These are phyloP conservation scores for Calycopis cecrops DNA, from an alignment of 1,140 invertebrate genomes.

Conservation along the genomic window DNA sequence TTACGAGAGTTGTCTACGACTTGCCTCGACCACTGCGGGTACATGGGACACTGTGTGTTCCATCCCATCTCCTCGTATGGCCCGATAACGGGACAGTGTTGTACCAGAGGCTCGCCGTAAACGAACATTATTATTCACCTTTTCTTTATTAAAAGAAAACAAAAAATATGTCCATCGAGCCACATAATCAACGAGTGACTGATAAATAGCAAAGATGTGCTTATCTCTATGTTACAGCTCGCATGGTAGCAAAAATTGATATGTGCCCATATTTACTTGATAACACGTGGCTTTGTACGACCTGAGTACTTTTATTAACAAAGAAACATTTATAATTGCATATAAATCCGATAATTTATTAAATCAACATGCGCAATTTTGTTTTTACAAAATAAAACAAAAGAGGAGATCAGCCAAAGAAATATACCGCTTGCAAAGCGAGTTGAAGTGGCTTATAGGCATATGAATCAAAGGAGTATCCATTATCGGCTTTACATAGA, in stretches of 20 bases:
- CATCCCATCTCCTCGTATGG: conserved; percentile 40
- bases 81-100: conserved; percentile 39
- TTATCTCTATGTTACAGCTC: conserved; percentile 56
- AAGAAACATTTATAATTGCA: conserved; percentile 3
- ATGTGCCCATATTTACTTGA: conserved; percentile 41
- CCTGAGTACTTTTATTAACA: not conserved
- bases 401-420: too few relatives aligned
- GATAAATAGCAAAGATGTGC: conserved; percentile 58
- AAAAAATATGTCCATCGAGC: conserved; percentile 57
- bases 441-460: too few relatives aligned
- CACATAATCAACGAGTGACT: conserved; percentile 60
- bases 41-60: conserved; percentile 46
- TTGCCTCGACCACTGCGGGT: conserved; percentile 39
- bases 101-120: conserved; percentile 36
- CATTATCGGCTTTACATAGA: too few relatives aligned
- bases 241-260: conserved; percentile 65
- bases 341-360: not conserved
- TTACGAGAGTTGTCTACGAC: conserved; percentile 31
- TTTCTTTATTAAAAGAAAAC: conserved; percentile 30
- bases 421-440: too few relatives aligned
- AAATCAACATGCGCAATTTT: not conserved
- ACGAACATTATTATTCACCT: conserved; percentile 41
- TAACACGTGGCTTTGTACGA: conserved; percentile 33
- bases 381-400: not conserved
- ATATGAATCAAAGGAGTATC: too few relatives aligned